Evolutionary conservation across 2,888 invertebrate species (phyloP), one percentile per base, ranked within the genome.

Genomic region (Tenthredo mesomela): DNA sequence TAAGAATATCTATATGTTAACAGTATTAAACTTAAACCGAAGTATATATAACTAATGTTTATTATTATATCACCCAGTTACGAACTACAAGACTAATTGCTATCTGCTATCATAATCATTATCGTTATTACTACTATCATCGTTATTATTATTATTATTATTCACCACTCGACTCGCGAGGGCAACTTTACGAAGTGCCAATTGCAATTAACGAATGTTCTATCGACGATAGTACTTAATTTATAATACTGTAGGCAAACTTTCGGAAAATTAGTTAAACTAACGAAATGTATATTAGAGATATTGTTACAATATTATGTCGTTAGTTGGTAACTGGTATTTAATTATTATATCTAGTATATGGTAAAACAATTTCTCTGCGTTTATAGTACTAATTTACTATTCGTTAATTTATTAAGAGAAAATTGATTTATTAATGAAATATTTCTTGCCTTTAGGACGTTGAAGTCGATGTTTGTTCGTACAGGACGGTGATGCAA

Each of bases 391-490:
- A n/a, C n/a, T n/a, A n/a, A 12, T 10, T n/a, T 2, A 29, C 29
- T 25, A 9, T n/a, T n/a, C 7, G 21, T 2, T 2, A 21, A 21
- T 25, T 10, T 2, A 58, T 58, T 5, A 21, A 15, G 10, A 29
- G 37, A 33, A 33, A n/a, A 67, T 85, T 67, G 70, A 12, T 15
- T 47, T 12, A 47, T 12, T 47, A 47, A 47, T 47, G 47, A 70
- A 25, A 18, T 43, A 43, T 91, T 90, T 15, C 15, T 70, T 90
- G 96, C 96, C 95, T 96, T 54, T 18, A 54, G 96, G 91, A 96
- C 95, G 93, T 97, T 97, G 94, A 98, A 98, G 94, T 99, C 98
- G 93, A 99, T 99, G 94, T 99, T 99, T 89, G 99, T 99, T 93
- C 99, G 95, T 88, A 99, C 96, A 85, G 98, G 97, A 89, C 99